Conservation (phyloP, 2,888 invertebrate genomes). For the Macrosiphum euphorbiae region DNA sequence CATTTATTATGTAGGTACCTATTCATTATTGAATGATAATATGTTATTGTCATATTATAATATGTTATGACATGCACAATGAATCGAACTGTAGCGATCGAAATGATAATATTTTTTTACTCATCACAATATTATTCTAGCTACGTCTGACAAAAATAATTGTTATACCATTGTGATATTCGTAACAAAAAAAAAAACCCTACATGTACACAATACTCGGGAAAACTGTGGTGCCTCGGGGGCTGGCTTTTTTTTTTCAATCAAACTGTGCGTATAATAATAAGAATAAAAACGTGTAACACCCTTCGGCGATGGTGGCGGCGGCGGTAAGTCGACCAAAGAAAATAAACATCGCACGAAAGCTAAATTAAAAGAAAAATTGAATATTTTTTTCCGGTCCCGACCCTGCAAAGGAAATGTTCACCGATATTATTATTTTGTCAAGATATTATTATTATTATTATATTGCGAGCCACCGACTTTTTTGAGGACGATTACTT, state of each 20-base stretch:
- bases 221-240: background rate
- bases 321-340: background rate
- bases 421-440: background rate
- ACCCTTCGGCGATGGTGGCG: background rate
- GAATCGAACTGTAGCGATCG: background rate
- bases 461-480: background rate
- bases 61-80: background rate
- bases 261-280: background rate
- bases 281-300: background rate
- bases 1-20: background rate
- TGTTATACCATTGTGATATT: background rate
- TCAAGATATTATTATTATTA: conserved; percentile 7
- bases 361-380: conserved; percentile 2
- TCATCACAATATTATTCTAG: background rate
- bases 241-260: conserved; percentile 26
- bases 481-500: conserved; percentile 27
- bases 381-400: conserved; percentile 11
- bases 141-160: background rate
- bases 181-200: background rate
- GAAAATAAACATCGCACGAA: conserved; percentile 18
- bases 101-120: background rate
- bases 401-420: background rate
- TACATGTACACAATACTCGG: background rate
- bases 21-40: background rate
- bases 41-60: background rate